phyloP scores from a whole-genome alignment of 1,140 invertebrate species.

The Drosophila simulans region DNA sequence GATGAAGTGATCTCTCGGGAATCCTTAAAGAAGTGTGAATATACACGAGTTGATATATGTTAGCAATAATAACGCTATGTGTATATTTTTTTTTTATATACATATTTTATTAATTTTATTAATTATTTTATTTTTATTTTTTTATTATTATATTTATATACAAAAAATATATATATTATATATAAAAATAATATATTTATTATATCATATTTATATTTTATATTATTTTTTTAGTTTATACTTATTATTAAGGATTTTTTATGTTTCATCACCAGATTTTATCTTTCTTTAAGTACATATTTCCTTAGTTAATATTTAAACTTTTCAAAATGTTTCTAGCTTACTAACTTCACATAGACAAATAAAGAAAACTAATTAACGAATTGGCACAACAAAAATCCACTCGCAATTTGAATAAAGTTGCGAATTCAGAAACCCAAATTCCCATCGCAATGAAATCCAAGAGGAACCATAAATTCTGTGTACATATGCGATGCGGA shows the following conservation, averaged over 20 bases:
- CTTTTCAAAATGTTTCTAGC: not conserved
- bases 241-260: not conserved
- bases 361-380: constrained; percentile 5
- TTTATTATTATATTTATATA: too few species aligned
- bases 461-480: constrained; percentile 44
- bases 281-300: not conserved
- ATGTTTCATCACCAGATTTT: not conserved
- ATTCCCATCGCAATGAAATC: constrained; percentile 16
- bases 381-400: not conserved
- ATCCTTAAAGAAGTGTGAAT: not conserved
- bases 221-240: too few species aligned
- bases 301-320: not conserved
- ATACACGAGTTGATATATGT: not conserved
- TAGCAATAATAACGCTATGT: not conserved
- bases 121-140: too few species aligned
- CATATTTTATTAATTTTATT: too few species aligned
- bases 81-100: too few species aligned
- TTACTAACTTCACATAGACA: not conserved
- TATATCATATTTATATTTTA: too few species aligned
- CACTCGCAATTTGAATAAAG: constrained; percentile 22
- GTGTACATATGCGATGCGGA: constrained; percentile 1
- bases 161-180: too few species aligned
- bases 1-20: constrained; percentile 1
- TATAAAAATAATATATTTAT: too few species aligned
- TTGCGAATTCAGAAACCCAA: constrained; percentile 10